Percentiles rank a stretch among this genome's conserved stretches.
Evolutionary conservation across 2,113 vertebrate species (phyloP).

Genomic region (Nothoprocta pentlandii): DNA sequence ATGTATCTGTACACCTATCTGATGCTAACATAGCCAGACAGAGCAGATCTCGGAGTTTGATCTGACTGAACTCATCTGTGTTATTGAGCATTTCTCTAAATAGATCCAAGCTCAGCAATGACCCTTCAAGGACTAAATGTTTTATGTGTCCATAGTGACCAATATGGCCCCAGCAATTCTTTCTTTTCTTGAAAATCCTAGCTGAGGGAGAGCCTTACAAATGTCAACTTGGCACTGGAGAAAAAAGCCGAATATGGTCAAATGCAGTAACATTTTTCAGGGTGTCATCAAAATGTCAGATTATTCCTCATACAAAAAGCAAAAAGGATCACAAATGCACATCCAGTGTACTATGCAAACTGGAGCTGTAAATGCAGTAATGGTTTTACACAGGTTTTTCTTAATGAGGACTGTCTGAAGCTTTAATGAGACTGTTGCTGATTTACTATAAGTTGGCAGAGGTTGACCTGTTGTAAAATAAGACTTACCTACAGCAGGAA

Average conservation of each 20-base stretch:
- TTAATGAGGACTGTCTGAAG: neutral
- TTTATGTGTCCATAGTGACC: neutral
- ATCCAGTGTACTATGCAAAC: neutral
- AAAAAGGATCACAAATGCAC: neutral
- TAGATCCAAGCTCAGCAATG: neutral
- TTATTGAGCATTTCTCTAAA: neutral
- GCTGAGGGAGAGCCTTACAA: neutral
- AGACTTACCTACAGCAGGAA: neutral
- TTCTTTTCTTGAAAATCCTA: neutral
- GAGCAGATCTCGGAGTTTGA: neutral
- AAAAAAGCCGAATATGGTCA: neutral
- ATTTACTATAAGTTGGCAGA: neutral
- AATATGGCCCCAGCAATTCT: neutral
- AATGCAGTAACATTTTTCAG: neutral
- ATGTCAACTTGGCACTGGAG: constrained; percentile 5
- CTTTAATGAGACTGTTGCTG: neutral
- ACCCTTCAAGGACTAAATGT: neutral
- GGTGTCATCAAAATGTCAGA: neutral
- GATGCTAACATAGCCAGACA: neutral
- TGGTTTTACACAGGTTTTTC: neutral
- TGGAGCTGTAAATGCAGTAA: neutral
- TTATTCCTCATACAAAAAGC: neutral
- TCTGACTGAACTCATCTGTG: neutral
- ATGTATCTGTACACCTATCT: fast-evolving
- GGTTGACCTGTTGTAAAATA: neutral